Evolutionary conservation across 1,140 invertebrate genomes (phyloP).

Genomic region (Bombus impatiens): DNA sequence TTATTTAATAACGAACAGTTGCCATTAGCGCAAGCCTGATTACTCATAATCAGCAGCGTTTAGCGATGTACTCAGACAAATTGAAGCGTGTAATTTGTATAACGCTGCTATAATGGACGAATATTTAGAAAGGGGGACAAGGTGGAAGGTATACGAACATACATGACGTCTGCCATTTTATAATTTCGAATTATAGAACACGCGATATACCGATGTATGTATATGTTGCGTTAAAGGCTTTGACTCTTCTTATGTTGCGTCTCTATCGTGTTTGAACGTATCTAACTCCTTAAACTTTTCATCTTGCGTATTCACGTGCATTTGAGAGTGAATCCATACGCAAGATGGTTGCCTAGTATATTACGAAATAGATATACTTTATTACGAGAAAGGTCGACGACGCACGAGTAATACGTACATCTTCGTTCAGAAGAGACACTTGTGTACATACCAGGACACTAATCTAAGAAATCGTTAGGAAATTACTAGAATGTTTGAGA

Average conservation of each 20-base stretch:
- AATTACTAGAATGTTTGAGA: too few relatives aligned
- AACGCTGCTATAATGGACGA: neutral
- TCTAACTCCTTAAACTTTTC: neutral
- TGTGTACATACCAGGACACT: too few relatives aligned
- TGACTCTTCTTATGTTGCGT: neutral
- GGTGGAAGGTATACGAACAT: neutral
- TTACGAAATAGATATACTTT: too few relatives aligned
- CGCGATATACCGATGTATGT: neutral
- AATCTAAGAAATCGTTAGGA: too few relatives aligned
- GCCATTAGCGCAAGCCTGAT: slow-evolving; percentile 47
- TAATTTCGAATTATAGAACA: neutral
- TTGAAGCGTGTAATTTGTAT: slow-evolving; percentile 22
- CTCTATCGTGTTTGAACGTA: neutral
- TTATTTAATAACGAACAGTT: slow-evolving; percentile 49
- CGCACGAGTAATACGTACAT: too few relatives aligned
- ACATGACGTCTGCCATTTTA: neutral
- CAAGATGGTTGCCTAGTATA: slow-evolving; percentile 1
- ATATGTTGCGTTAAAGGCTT: neutral
- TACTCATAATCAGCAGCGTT: slow-evolving; percentile 43
- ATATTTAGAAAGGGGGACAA: neutral
- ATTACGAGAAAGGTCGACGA: too few relatives aligned
- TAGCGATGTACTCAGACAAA: slow-evolving; percentile 17
- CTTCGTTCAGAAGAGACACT: too few relatives aligned
- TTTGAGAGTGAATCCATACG: neutral
- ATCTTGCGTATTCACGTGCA: slow-evolving; percentile 15